Percentiles rank a stretch among this genome's conserved stretches.
Conservation (phyloP, 2,113 vertebrate species). For the Mesembrinibis cayennensis region DNA sequence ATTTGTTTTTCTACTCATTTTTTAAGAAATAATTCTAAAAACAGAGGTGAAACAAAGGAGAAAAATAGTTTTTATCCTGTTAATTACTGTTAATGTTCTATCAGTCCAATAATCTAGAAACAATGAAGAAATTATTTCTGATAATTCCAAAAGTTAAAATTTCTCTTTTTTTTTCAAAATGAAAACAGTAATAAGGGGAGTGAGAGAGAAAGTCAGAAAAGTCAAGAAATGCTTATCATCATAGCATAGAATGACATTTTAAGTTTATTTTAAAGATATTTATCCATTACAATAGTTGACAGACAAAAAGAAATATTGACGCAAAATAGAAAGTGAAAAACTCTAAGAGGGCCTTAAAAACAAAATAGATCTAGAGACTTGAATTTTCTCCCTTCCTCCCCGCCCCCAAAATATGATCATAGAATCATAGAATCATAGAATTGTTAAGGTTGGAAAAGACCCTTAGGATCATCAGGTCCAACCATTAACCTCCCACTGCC, state of each 20-base stretch:
- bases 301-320: background rate
- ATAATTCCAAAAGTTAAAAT: background rate
- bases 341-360: background rate
- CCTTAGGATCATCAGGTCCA: too few relatives aligned
- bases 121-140: background rate
- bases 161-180: background rate
- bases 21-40: background rate
- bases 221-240: background rate
- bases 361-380: background rate
- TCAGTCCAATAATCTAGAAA: background rate
- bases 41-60: background rate
- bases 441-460: too few relatives aligned
- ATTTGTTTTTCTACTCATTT: rapidly evolving
- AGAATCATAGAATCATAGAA: too few relatives aligned
- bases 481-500: too few relatives aligned
- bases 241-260: background rate
- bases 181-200: background rate
- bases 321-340: background rate
- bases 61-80: background rate
- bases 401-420: rapidly evolving
- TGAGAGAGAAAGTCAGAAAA: background rate
- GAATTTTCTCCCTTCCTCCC: background rate
- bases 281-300: background rate
- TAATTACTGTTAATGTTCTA: background rate
- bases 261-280: background rate